Evolutionary conservation across 2,888 invertebrate species (phyloP), one percentile per base, ranked within the genome.

Genomic region (Antheraea yamamai): DNA sequence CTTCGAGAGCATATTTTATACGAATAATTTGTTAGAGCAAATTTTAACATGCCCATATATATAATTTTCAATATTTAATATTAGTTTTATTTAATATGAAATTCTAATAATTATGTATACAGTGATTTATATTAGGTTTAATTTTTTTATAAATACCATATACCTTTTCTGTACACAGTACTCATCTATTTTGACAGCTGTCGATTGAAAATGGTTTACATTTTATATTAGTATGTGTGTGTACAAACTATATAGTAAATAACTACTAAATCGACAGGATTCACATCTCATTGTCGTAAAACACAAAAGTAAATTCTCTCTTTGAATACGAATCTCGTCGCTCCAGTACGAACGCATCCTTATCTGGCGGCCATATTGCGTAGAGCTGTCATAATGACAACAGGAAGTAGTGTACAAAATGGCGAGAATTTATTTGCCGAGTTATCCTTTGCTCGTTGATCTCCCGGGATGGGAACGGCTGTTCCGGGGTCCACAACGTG

Each of bases 401-500:
- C 73, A 12, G 81, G 74, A 7, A 81, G 64, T 51, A 79, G 68
- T 70, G 79, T 64, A 7, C 81, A 74, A 8, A 81, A 73, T 52
- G 80, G 71, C 61, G 74, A 61, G 26, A 75, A 14, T 26, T 39
- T 12, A 6, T 39, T 61, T 8, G 88, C 87, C 2, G 84, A 73
- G 79, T 84, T 88, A 75, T 81, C 75, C 14, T 84, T 79, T 0
- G 87, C 87, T 72, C 80, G 83, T 73, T 87, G 89, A 77, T 89
- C 88, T 0, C 88, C 88, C 0, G 91, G 87, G 2, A 86, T 78
- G 0, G 93, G 93, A 2, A 95, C 87, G 0, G 87, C 86, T 0
- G 92, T 89, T 1, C 97, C 97, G 0, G 96, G 96, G 84, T 98
- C 97, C 18, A 98, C 96, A 4, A 98, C 97, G 89, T 97, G 96